Evolutionary conservation across 2,888 invertebrate genomes (phyloP).

Genomic region (Bombyx huttoni): DNA sequence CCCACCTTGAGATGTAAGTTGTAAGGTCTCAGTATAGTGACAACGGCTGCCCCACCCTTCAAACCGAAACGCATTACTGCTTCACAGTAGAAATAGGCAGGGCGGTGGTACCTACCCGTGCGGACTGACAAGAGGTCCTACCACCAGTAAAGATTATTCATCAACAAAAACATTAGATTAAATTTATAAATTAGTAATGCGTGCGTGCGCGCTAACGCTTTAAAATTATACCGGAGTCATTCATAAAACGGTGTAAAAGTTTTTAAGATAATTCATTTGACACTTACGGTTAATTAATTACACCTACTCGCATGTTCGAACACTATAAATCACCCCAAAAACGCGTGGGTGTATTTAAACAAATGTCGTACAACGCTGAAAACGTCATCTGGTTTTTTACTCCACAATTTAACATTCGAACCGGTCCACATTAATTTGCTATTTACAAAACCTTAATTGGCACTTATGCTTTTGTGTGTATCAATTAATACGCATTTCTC

Average conservation of each 20-base stretch:
- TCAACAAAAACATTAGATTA: too few species aligned
- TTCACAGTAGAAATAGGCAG: too few species aligned
- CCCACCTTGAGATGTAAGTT: too few species aligned
- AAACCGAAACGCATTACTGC: too few species aligned
- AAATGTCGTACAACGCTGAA: not conserved
- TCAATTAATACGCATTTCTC: conserved; percentile 25
- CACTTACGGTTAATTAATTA: not conserved
- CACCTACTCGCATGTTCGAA: not conserved
- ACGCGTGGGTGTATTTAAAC: not conserved
- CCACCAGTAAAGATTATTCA: too few species aligned
- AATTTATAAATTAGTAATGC: too few species aligned
- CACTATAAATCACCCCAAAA: conserved; percentile 8
- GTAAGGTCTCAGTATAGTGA: too few species aligned
- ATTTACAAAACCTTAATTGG: conserved; percentile 49
- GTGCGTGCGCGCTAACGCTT: not conserved
- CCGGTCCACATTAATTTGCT: conserved; percentile 22
- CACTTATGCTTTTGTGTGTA: conserved; percentile 47
- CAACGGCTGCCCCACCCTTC: too few species aligned
- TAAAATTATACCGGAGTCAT: not conserved
- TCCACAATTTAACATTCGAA: not conserved
- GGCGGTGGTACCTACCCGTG: too few species aligned
- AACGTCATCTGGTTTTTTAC: not conserved
- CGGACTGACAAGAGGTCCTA: too few species aligned
- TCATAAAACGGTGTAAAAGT: not conserved
- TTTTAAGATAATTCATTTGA: not conserved